Evolutionary conservation across 1,140 invertebrate genomes (phyloP), one percentile per base, ranked within the genome.

Genomic region (Atta cephalotes): DNA sequence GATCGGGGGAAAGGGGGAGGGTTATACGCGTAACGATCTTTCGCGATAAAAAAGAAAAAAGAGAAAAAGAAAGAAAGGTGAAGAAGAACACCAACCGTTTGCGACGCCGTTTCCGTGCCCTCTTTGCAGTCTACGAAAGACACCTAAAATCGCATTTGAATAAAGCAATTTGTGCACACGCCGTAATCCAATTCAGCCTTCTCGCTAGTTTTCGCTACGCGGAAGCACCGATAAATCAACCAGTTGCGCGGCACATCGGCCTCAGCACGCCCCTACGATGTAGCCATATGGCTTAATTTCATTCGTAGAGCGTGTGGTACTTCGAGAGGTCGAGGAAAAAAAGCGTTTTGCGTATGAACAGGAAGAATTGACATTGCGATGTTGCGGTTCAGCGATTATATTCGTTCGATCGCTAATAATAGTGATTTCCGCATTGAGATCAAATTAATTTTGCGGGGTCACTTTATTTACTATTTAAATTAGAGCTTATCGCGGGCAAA

Each of bases 171-270:
- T 95, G 94, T 93, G 93, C 92, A 93, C 93, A 88, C 90, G 91
- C 91, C 93, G 93, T 93, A 94, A 94, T 93, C 92, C 91, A 93
- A 93, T 94, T 94, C 89, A 86, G 89, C 78, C 89, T 88, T 91
- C 91, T 90, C 90, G 92, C 90, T 94, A 94, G 93, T 94, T 94
- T 94, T 94, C 93, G 91, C 92, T 93, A 87, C 90, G 91, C 92
- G 90, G 94, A 94, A 94, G 93, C 92, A 93, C 92, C 93, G 91
- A 95, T 95, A 95, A 95, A 95, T 95, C 95, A 95, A 95, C 95
- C 93, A 95, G 95, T 95, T 95, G 94, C 94, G 86, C 92, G 87
- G 89, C 88, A 90, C 85, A 90, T 85, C 85, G 79, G 63, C 90
- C 80, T 89, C 91, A 94, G 87, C 92, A 94, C 95, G 94, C 94